phyloP scores from a whole-genome alignment of 2,797 vertebrate species.

The Hoplostethus atlanticus region DNA sequence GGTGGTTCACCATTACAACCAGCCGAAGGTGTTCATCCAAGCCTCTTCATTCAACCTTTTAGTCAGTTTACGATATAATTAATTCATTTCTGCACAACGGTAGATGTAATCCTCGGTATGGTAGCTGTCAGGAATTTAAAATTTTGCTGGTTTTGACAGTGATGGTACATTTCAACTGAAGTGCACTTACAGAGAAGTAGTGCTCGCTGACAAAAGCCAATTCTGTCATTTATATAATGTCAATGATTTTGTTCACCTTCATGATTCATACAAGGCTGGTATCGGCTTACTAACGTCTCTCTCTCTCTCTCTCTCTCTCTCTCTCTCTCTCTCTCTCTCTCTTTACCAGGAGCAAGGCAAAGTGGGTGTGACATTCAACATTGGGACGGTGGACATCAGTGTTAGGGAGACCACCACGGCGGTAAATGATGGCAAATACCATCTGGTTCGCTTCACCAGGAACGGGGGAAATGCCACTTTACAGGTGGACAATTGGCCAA shows the following conservation, averaged over 20 bases:
- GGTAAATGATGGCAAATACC: conserved; percentile 96
- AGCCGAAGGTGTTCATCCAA: conserved; percentile 66
- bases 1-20: conserved; percentile 65
- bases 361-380: conserved; percentile 97
- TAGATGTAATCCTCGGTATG: conserved; percentile 16
- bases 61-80: conserved; percentile 66
- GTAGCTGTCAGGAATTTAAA: conserved; percentile 10
- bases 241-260: background rate
- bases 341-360: conserved; percentile 93
- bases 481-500: conserved; percentile 97
- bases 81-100: conserved; percentile 52
- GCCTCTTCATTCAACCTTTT: conserved; percentile 66
- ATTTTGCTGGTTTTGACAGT: conserved; percentile 15
- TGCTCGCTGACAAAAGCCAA: background rate
- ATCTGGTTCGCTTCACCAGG: conserved; percentile 95
- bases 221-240: background rate
- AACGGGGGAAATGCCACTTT: conserved; percentile 97
- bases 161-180: background rate
- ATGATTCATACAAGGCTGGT: background rate
- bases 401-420: conserved; percentile 92
- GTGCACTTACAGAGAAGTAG: background rate
- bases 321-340: conserved; percentile 50
- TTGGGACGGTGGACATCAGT: conserved; percentile 96
- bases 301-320: conserved; percentile 47
- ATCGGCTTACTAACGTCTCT: conserved; percentile 17